Evolutionary conservation across 1,140 invertebrate species (phyloP).

Genomic region (Copidosoma floridanum): DNA sequence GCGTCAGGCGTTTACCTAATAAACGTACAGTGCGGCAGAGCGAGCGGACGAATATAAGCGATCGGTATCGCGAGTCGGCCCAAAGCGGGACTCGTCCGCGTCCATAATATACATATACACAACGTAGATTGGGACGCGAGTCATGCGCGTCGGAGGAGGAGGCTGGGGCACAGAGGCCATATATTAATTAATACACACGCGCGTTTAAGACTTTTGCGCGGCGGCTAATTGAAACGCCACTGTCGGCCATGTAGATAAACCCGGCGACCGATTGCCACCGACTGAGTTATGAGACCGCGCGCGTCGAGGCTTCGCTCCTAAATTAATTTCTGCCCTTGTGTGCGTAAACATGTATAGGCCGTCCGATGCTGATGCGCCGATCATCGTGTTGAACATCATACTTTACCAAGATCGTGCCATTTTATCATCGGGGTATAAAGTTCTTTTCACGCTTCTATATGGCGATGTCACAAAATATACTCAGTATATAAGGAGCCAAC

Average conservation of each 20-base stretch:
- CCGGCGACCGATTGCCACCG: constrained; percentile 34
- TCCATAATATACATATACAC: too few relatives aligned
- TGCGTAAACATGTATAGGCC: too few relatives aligned
- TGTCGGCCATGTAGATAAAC: constrained; percentile 41
- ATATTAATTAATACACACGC: constrained; percentile 40
- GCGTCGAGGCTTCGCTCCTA: constrained; percentile 35
- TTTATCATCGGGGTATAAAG: constrained; percentile 29
- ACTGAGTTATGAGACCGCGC: constrained; percentile 41
- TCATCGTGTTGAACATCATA: too few relatives aligned
- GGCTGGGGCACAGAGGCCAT: too few relatives aligned
- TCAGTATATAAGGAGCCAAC: too few relatives aligned
- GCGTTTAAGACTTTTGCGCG: constrained; percentile 41
- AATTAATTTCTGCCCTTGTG: constrained; percentile 39
- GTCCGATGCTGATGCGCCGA: not conserved
- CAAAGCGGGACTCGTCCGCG: too few relatives aligned
- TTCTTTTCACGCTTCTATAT: constrained; percentile 2
- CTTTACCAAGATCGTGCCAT: constrained; percentile 26
- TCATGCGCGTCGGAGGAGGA: too few relatives aligned
- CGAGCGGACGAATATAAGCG: not conserved
- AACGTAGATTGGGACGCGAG: too few relatives aligned
- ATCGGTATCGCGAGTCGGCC: not conserved
- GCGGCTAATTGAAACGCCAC: constrained; percentile 44
- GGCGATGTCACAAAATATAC: too few relatives aligned
- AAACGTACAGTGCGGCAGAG: too few relatives aligned
- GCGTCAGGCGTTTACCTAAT: too few relatives aligned